Percentiles rank a stretch among this genome's conserved stretches.
Evolutionary conservation across 2,113 vertebrate species (phyloP).

Genomic region (Sula dactylatra): DNA sequence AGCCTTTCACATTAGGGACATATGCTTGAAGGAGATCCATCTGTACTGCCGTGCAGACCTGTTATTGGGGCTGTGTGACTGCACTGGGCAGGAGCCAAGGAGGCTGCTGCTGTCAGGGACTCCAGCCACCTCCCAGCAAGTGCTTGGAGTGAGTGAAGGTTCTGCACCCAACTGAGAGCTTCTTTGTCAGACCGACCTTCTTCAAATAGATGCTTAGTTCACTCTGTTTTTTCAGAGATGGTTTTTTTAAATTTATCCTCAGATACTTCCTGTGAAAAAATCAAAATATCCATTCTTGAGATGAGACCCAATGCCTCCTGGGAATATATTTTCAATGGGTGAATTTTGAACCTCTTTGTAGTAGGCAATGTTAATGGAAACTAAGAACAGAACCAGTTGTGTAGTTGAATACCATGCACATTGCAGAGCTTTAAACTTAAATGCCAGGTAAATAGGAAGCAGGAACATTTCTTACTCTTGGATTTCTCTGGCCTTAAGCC

Average conservation of each 20-base stretch:
- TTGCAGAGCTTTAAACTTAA: background rate
- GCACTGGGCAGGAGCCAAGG: conserved; percentile 42
- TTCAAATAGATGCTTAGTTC: background rate
- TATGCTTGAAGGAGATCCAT: conserved; percentile 55
- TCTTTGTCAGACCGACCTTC: background rate
- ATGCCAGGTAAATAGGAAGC: background rate
- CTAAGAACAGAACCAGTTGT: conserved; percentile 24
- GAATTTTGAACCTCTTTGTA: conserved; percentile 31
- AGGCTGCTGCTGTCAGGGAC: background rate
- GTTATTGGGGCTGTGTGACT: background rate
- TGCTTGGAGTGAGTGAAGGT: background rate
- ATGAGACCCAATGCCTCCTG: background rate
- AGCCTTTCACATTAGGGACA: conserved; percentile 48
- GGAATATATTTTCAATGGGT: background rate
- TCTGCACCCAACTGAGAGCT: background rate
- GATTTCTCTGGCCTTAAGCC: conserved; percentile 26
- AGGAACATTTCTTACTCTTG: conserved; percentile 42
- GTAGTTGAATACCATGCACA: background rate
- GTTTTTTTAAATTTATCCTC: background rate
- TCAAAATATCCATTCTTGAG: background rate
- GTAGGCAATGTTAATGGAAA: conserved; percentile 29
- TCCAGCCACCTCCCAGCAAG: background rate
- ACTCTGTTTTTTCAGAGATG: background rate
- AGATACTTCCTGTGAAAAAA: background rate
- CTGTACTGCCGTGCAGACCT: background rate